Percentiles rank a stretch among this genome's conserved stretches.
phyloP scores from a whole-genome alignment of 1,140 invertebrate genomes.

The Drosophila bocki region DNA sequence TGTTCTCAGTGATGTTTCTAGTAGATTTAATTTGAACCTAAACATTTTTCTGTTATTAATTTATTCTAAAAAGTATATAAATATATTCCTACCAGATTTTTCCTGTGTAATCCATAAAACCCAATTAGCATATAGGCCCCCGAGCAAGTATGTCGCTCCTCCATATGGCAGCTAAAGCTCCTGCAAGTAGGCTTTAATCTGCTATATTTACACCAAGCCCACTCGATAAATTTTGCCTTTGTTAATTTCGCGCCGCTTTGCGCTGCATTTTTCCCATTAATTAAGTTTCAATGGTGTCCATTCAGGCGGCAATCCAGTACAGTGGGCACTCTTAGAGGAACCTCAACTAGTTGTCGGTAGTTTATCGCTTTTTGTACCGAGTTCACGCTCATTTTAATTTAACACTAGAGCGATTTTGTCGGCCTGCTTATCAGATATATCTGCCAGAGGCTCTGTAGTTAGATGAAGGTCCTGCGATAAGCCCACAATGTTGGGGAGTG shows the following conservation, averaged over 20 bases:
- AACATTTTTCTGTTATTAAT: not conserved
- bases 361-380: not conserved
- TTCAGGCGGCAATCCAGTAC: conserved; percentile 49
- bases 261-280: conserved; percentile 44
- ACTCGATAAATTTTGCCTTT: conserved; percentile 39
- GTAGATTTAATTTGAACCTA: not conserved
- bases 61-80: not conserved
- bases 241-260: conserved; percentile 20
- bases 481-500: conserved; percentile 36
- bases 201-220: conserved; percentile 31
- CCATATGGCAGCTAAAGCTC: conserved; percentile 20
- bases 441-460: conserved; percentile 51
- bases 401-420: conserved; percentile 79
- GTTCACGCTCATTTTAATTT: conserved; percentile 56
- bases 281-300: conserved; percentile 48
- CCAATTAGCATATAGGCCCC: not conserved
- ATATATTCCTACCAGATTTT: not conserved
- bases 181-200: conserved; percentile 43
- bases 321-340: conserved; percentile 17
- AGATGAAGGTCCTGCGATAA: conserved; percentile 69
- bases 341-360: not conserved
- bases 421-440: conserved; percentile 70
- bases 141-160: conserved; percentile 43
- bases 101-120: not conserved
- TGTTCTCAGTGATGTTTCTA: not conserved